phyloP scores from a whole-genome alignment of 2,113 vertebrate species.

The Pseudorectes ferrugineus region DNA sequence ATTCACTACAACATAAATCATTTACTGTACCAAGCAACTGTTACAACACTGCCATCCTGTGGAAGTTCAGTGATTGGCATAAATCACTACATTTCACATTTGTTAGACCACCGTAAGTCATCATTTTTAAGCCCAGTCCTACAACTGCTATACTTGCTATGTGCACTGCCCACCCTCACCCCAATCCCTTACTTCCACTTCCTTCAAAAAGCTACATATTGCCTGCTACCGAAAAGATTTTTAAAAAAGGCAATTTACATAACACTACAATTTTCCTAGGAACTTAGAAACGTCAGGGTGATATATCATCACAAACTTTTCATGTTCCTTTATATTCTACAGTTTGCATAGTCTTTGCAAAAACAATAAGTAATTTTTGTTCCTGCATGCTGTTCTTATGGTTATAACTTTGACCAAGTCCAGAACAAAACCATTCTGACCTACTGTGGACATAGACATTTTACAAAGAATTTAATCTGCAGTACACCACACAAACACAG shows the following conservation, averaged over 20 bases:
- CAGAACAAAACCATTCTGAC: not conserved
- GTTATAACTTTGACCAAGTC: not conserved
- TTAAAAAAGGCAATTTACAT: not conserved
- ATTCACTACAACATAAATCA: slow-evolving; percentile 44
- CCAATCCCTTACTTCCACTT: not conserved
- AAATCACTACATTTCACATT: slow-evolving; percentile 3
- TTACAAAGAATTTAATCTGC: not conserved
- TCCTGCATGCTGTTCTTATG: not conserved
- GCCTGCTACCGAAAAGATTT: not conserved
- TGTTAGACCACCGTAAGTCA: not conserved
- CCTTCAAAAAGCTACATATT: not conserved
- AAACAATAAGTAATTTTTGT: not conserved
- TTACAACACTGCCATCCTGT: slow-evolving; percentile 77
- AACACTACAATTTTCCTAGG: not conserved
- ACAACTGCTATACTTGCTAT: not conserved
- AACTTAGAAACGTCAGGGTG: not conserved
- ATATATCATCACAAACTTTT: not conserved
- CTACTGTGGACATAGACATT: not conserved
- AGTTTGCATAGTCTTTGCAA: not conserved
- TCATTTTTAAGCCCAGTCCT: not conserved
- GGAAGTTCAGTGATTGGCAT: slow-evolving; percentile 64
- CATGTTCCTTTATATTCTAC: not conserved
- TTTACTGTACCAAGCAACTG: slow-evolving; percentile 28
- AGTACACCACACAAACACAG: not conserved
- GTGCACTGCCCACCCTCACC: not conserved